Base-by-base conservation (phyloP, 2,888 invertebrate genomes). In the Drosophila testacea region DNA sequence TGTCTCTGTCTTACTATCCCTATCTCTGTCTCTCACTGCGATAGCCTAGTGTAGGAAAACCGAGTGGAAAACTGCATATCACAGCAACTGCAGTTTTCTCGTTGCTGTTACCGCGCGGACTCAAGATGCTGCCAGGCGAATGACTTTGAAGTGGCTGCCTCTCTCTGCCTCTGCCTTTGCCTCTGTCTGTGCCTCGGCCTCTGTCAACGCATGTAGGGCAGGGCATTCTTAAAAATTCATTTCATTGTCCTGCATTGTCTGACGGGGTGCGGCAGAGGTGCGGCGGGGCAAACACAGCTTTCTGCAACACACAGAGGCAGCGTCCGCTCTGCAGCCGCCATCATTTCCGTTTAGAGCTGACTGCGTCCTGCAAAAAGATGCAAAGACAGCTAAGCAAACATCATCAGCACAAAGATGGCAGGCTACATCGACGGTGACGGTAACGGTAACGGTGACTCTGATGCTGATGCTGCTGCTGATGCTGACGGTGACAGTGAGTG, bases 301-400 rank as follows among this genome's bases (percentile, higher is more conserved):
- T 85, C 81, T 77, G 81, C 79, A 11, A 34, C 44, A 39, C 46
- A 11, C 42, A 13, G 47, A 4, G 32, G 41, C 57, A 66, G 51
- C 66, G 75, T 63, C 65, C 72, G 84, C 72, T 76, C 59, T 75
- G 84, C 82, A 75, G 84, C 83, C 83, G 84, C 89, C 86, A 87
- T 85, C 85, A 88, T 89, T 89, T 86, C 86, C 86, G 89, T 89
- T 88, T 83, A 85, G 84, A 87, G 87, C 84, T 80, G 81, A 39
- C 81, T 73, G 75, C 66, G 84, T 81, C 79, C 88, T 79, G 74
- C 77, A 82, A 88, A 86, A 87, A 82, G 84, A 87, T 84, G 89
- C 89, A 87, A 87, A 89, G 86, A 87, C 86, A 87, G 86, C 86
- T 87, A 87, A 87, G 89, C 89, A 87, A 87, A 87, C 86, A 87